Base-by-base conservation (phyloP, 2,113 vertebrate species). In the Tetrax tetrax region DNA sequence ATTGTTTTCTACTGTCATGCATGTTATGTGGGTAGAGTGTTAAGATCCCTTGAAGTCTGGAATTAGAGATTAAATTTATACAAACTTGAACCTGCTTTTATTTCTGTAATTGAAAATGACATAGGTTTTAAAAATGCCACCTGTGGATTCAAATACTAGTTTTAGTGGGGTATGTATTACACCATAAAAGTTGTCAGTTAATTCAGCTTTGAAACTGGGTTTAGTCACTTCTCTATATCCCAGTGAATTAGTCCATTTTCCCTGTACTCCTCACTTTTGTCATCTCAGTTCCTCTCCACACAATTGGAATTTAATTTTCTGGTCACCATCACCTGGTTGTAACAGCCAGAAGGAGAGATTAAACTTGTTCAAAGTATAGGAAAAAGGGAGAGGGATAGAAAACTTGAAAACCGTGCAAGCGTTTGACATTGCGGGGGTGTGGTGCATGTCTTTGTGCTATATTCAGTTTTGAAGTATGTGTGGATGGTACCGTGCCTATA, bases 1-100 rank as follows among this genome's bases (percentile, higher is more conserved):
- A 0, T 29, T 65, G 63, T 14, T 54, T 86, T 47, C 2, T 6
- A 3, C 51, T 54, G 6, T 91, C 9, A 12, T 0, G 2, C 20
- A 12, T 2, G 0, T 53, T 89, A 7, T 10, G 31, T 7, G 33
- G 7, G 6, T 91, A 78, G 13, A 63, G 7, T 2, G 2, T 59
- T 66, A 68, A 71, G 13, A 47, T 78, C 7, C 7, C 16, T 65
- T 48, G 2, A 70, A 33, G 4, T 12, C 25, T 70, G 38, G 54
- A 72, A 31, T 85, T 57, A 22, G 50, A 43, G 60, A 28, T 48
- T 18, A 57, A 37, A n/a, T n/a, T 31, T 51, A 14, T 17, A 35
- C 17, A 31, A 63, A n/a, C 14, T 45, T 53, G 24, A 76, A 57
- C 14, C 9, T 16, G 6, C 43, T 91, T 23, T 63, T 66, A 47